Base-by-base conservation (phyloP, 2,888 invertebrate species). In the Tetropium fuscum region DNA sequence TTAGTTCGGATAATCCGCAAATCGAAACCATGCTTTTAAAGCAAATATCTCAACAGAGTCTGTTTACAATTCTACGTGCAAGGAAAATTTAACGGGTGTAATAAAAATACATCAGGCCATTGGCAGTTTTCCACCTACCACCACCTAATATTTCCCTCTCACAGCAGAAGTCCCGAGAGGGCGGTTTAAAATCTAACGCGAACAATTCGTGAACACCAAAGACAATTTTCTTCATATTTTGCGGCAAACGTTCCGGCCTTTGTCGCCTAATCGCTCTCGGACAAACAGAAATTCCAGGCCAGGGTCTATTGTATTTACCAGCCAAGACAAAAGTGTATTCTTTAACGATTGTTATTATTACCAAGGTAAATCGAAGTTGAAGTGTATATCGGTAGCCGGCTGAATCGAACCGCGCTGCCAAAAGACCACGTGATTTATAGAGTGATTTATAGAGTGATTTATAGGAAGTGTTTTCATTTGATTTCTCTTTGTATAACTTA, bases 121-220 rank as follows among this genome's bases (percentile, higher is more conserved):
- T 60, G 56, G 60, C 53, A 47, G 25, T 20, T 32, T 34, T 60
- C 40, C 56, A 60, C 34, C 41, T 11, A 41, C 34, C 20, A 45
- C 48, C 49, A 55, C 47, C 47, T 49, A 56, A 53, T 51, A 56
- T 56, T 57, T 57, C 40, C 43, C 22, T 34, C 56, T 27, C 43
- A 38, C 48, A 38, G 10, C 22, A 41, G 27, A 36, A 43, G 27
- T 38, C 54, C 19, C 53, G 2, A 22, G 43, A 10, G 49, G 32
- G 54, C 45, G 30, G 56, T 56, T 63, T 36, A 25, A 63, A 53
- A 53, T 59, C 58, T 53, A 47, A 63, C 55, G 55, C 53, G 58
- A 55, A 53, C 53, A 60, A 63, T 60, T 56, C 54, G 27, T n/a
- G 40, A 38, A 53, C 49, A 57, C 15, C 63, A 43, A 59, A 60